Conservation (phyloP, 2,888 invertebrate genomes). For the Meandrusa payeni region DNA sequence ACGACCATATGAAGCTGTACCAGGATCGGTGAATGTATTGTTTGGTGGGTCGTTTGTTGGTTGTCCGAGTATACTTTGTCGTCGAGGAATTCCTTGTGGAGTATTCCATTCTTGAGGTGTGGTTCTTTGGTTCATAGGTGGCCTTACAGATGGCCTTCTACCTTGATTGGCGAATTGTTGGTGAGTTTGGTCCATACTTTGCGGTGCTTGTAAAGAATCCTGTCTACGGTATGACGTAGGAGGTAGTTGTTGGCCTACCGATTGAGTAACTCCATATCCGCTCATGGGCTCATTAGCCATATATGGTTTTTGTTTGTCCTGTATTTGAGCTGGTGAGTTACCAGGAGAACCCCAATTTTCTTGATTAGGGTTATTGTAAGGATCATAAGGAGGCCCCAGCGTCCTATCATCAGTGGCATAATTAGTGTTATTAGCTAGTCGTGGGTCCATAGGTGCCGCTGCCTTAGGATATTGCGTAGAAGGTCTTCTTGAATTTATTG, state of each 20-base stretch:
- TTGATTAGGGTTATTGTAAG: constrained; percentile 56
- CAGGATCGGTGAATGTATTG: constrained; percentile 49
- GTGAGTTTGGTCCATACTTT: constrained; percentile 58
- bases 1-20: constrained; percentile 49
- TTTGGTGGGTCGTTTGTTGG: constrained; percentile 56
- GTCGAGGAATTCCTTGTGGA: constrained; percentile 49
- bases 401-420: constrained; percentile 59
- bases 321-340: constrained; percentile 41
- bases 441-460: constrained; percentile 53
- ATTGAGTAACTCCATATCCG: constrained; percentile 44
- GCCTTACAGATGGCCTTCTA: constrained; percentile 54
- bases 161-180: constrained; percentile 61
- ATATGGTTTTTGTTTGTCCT: constrained; percentile 56
- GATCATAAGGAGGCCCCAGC: constrained; percentile 52
- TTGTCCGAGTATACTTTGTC: constrained; percentile 66
- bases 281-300: constrained; percentile 51
- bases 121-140: constrained; percentile 53
- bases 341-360: constrained; percentile 55
- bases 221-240: constrained; percentile 51
- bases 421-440: constrained; percentile 59
- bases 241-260: constrained; percentile 40
- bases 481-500: constrained; percentile 65
- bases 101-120: constrained; percentile 59
- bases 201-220: constrained; percentile 53
- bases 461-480: constrained; percentile 61